These are phyloP conservation scores for Catonia carolina DNA, from an alignment of 2,888 invertebrate species.

Conservation along the genomic window DNA sequence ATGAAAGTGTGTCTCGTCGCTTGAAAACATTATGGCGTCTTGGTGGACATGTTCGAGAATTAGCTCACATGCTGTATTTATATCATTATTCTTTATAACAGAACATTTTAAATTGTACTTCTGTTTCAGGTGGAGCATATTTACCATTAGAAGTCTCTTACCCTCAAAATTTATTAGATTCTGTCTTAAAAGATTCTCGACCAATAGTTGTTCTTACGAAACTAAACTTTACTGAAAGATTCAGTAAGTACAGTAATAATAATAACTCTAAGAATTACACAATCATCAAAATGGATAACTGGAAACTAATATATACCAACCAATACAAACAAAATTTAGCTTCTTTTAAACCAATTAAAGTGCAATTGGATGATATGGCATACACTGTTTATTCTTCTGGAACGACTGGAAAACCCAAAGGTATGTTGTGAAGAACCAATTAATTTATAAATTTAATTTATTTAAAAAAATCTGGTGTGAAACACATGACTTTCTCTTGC, in stretches of 20 bases:
- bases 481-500: no score
- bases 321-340: constrained; percentile 5
- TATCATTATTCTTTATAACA: neutral
- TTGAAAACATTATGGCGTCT: no score
- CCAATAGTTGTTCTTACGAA: constrained; percentile 34
- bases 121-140: constrained; percentile 34
- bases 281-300: neutral
- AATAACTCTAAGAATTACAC: neutral
- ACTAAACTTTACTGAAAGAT: constrained; percentile 18
- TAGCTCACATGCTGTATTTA: no score
- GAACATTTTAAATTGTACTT: neutral
- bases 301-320: no score
- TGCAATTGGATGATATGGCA: constrained; percentile 34
- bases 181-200: constrained; percentile 34
- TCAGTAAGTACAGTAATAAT: neutral
- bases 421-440: no score
- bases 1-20: no score
- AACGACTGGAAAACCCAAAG: constrained; percentile 37
- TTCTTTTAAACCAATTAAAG: constrained; percentile 16
- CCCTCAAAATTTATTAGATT: constrained; percentile 31
- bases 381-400: constrained; percentile 36
- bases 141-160: constrained; percentile 35
- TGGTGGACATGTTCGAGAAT: no score
- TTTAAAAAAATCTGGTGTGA: no score
- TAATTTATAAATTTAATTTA: no score